Evolutionary conservation across 2,888 invertebrate genomes (phyloP), one percentile per base, ranked within the genome.

Genomic region (Drosophila kambysellisi): DNA sequence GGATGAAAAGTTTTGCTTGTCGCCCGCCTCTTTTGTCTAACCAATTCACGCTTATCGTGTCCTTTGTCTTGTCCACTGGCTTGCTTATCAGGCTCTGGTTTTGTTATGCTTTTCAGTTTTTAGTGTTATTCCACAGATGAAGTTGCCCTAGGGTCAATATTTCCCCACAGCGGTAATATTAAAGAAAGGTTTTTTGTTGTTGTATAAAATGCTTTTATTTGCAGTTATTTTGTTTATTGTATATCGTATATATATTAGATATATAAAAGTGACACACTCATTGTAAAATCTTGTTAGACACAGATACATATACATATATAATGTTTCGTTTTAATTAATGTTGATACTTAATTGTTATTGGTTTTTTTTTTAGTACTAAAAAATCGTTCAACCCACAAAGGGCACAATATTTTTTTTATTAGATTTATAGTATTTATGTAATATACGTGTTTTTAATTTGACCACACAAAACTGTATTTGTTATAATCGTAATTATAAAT

Each of bases 211-310:
- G 79, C 76, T 84, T 81, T 76, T 79, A 73, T 88, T 89, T 63
- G 83, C 79, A 82, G 77, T 89, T 84, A 82, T 79, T 88, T 79
- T 70, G 62, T 70, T 74, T 83, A 89, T 81, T 76, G 72, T 83
- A 79, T 82, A 86, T 83, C 74, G 80, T 74, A 82, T 79, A 39
- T 54, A 86, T 89, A 77, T 86, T 76, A 81, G 71, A 84, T 84
- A 81, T 89, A 78, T 81, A 87, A 89, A 86, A 89, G 90, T 84
- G 90, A 89, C 85, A 86, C 88, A 76, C 90, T 79, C 89, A 86
- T 88, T 77, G 80, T 86, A 86, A 86, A 86, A 86, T 86, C 90
- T 89, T 89, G 88, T 88, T 88, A 89, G 85, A 89, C 90, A 86
- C 88, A 76, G 65, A 81, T 71, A 81, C 81, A 72, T 72, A 52